Conservation (phyloP, 1,140 invertebrate species). For the Ceratoteleas bidentatus region DNA sequence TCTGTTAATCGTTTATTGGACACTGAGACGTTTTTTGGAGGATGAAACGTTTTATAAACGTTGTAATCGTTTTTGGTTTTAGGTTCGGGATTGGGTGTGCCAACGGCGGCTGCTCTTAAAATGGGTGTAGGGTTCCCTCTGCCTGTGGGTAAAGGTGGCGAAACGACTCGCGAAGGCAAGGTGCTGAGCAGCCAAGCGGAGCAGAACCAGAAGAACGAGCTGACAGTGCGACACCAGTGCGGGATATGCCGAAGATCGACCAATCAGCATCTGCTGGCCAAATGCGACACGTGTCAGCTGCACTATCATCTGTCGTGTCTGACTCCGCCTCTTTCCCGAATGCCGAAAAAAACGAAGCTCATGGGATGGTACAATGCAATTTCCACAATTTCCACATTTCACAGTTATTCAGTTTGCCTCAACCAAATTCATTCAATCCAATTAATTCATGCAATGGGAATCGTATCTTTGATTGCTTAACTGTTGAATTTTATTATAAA, state of each 20-base stretch:
- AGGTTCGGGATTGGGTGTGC: conserved; percentile 82
- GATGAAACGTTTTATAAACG: conserved; percentile 44
- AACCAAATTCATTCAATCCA: too few species aligned
- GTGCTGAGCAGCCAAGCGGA: conserved; percentile 84
- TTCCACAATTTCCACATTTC: too few species aligned
- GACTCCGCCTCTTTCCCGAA: conserved; percentile 93
- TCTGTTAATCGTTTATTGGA: too few species aligned
- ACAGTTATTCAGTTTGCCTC: too few species aligned
- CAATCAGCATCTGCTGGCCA: conserved; percentile 93
- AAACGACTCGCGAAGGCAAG: conserved; percentile 80
- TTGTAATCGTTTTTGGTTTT: conserved; percentile 61
- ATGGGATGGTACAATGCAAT: conserved; percentile 90
- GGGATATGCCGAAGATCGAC: conserved; percentile 91
- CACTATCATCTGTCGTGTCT: conserved; percentile 97
- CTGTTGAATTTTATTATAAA: too few species aligned
- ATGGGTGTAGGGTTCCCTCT: conserved; percentile 91
- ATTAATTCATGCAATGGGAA: too few species aligned
- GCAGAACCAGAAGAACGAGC: conserved; percentile 83
- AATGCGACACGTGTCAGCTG: conserved; percentile 96
- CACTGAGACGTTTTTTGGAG: too few species aligned
- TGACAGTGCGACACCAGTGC: conserved; percentile 84
- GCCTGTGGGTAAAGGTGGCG: conserved; percentile 82
- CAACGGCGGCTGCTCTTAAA: conserved; percentile 89
- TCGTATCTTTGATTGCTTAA: too few species aligned
- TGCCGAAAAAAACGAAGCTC: conserved; percentile 97